Conservation (phyloP, 2,797 vertebrate genomes). For the Tolypeutes matacus region DNA sequence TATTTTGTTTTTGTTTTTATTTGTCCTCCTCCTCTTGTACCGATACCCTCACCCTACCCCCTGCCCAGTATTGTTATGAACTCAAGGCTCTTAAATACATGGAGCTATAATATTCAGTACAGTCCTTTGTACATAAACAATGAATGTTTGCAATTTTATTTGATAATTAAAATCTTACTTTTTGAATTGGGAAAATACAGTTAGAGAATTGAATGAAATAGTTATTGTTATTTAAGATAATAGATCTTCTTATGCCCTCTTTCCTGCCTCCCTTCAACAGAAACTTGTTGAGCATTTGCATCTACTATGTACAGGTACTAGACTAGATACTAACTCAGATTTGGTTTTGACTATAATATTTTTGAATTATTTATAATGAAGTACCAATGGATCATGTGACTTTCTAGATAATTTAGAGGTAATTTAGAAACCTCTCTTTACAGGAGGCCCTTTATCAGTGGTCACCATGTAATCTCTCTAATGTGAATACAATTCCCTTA, state of each 20-base stretch:
- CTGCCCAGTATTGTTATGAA: neutral
- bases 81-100: conserved; percentile 6
- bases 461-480: neutral
- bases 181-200: conserved; percentile 3
- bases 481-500: neutral
- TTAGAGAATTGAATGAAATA: neutral
- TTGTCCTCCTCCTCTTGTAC: neutral
- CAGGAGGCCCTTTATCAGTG: neutral
- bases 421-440: neutral
- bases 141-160: neutral
- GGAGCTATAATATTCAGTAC: neutral
- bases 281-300: neutral
- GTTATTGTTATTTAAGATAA: neutral
- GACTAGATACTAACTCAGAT: neutral
- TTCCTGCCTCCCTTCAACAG: neutral
- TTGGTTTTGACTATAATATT: neutral
- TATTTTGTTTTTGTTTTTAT: conserved; percentile 42
- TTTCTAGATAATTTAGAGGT: neutral
- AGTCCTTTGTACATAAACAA: neutral
- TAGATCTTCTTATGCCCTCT: neutral
- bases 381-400: neutral
- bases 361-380: neutral
- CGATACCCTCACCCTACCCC: too few relatives aligned
- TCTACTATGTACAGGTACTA: neutral
- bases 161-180: neutral